These are phyloP conservation scores for Tetranychus truncatus DNA, from an alignment of 2,888 invertebrate species.

Conservation along the genomic window DNA sequence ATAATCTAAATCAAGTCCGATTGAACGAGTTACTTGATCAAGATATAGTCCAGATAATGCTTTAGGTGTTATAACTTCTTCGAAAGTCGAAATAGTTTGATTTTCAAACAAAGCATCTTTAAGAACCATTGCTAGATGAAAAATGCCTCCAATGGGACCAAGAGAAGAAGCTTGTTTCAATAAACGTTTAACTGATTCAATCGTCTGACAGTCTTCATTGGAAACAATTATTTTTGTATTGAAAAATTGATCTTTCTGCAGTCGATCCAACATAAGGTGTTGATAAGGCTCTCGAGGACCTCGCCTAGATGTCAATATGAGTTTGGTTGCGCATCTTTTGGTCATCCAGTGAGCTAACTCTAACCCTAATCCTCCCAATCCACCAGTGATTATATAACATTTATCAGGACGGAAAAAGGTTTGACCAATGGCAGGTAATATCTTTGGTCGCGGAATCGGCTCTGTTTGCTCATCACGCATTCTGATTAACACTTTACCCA, in stretches of 20 bases:
- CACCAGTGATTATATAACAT: slow-evolving; percentile 43
- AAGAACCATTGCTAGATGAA: slow-evolving; percentile 68
- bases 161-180: slow-evolving; percentile 46
- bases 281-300: slow-evolving; percentile 85
- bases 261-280: slow-evolving; percentile 46
- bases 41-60: slow-evolving; percentile 60
- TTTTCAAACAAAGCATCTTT: slow-evolving; percentile 71
- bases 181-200: slow-evolving; percentile 48
- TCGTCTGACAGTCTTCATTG: slow-evolving; percentile 33
- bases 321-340: slow-evolving; percentile 58
- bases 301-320: slow-evolving; percentile 70
- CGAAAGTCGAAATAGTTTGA: slow-evolving; percentile 58
- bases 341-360: slow-evolving; percentile 80
- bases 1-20: slow-evolving; percentile 53
- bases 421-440: slow-evolving; percentile 43
- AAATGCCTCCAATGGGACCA: slow-evolving; percentile 63
- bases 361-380: slow-evolving; percentile 87
- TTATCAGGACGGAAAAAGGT: slow-evolving; percentile 47
- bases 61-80: slow-evolving; percentile 63
- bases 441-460: background rate
- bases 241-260: background rate
- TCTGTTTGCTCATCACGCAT: slow-evolving; percentile 57
- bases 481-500: slow-evolving; percentile 82
- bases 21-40: slow-evolving; percentile 54
- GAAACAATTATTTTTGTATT: background rate